These are phyloP conservation scores for Staurois parvus DNA, from an alignment of 2,797 vertebrate species.

Conservation along the genomic window DNA sequence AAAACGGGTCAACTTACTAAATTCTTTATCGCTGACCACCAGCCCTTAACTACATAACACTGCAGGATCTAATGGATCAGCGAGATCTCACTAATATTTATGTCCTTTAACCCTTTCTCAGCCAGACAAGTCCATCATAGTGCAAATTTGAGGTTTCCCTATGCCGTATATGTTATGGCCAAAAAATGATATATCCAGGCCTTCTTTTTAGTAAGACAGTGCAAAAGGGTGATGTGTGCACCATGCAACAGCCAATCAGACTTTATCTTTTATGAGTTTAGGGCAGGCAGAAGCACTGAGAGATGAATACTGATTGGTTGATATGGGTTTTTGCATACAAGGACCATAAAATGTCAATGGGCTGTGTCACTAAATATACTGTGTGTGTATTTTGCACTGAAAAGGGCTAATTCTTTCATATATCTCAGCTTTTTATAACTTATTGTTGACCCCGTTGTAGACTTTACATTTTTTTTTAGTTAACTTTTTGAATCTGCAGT, in stretches of 20 bases:
- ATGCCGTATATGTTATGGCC: no score
- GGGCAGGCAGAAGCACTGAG: not conserved
- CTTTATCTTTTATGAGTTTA: not conserved
- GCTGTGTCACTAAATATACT: not conserved
- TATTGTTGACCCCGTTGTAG: not conserved
- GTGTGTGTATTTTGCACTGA: not conserved
- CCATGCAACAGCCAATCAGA: not conserved
- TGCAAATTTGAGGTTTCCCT: not conserved
- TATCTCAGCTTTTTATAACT: not conserved
- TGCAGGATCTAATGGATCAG: not conserved
- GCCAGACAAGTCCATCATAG: not conserved
- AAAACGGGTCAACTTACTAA: constrained; percentile 21
- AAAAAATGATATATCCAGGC: no score
- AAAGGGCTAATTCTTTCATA: not conserved
- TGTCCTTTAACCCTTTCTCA: constrained; percentile 12
- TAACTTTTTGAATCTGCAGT: not conserved
- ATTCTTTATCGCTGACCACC: not conserved
- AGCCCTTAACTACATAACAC: constrained; percentile 31
- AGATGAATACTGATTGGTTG: not conserved
- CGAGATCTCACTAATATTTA: constrained; percentile 30
- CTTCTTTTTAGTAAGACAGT: not conserved
- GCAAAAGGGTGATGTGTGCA: not conserved
- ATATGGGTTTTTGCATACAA: not conserved
- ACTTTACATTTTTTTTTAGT: not conserved
- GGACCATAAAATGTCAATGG: not conserved